Base-by-base conservation (phyloP, 2,797 vertebrate genomes). In the Dallia pectoralis region DNA sequence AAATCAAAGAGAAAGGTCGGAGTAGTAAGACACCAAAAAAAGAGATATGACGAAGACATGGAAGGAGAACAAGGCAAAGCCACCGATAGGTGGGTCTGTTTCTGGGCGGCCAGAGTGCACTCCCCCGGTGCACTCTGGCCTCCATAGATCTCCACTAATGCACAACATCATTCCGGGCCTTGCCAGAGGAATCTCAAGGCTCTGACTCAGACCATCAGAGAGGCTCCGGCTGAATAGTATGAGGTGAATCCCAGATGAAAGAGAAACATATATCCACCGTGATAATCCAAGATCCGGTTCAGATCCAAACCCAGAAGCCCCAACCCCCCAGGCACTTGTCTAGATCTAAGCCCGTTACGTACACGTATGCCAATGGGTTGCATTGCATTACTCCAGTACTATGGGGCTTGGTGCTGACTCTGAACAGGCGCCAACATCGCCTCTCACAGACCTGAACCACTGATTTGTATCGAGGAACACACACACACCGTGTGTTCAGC, bases 141-240 rank as follows among this genome's bases (percentile, higher is more conserved):
- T 86, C 79, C 61, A 25, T 69, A 81, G 85, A 59, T 80, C 76
- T 59, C 71, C 81, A 70, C 82, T 86, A 88, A 91, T 85, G 85
- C 82, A 77, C 82, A 76, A 80, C 90, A 89, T 90, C 76, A 87
- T 83, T 89, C 82, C 88, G 74, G 36, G 61, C 75, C 79, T 51
- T 82, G 75, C 63, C 25, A 68, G 73, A 79, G 74, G 78, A 82
- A 82, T 80, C 71, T 75, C 75, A 79, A 72, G 63, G 65, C 78
- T 74, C 74, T 62, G 64, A 77, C 67, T 69, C 36, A 56, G 51
- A 56, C 30, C 30, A 25, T 19, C 14, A 68, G 62, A 67, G 70
- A 71, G 44, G 71, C 64, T n/a, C 66, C 12, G 51, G 63, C n/a
- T 25, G 48, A 49, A 64, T 16, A 30, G 19, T 25, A 51, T 29